Evolutionary conservation across 53 echinoderm and acorn worm genomes (phyloP).

Genomic region (Actinopyga echinites): DNA sequence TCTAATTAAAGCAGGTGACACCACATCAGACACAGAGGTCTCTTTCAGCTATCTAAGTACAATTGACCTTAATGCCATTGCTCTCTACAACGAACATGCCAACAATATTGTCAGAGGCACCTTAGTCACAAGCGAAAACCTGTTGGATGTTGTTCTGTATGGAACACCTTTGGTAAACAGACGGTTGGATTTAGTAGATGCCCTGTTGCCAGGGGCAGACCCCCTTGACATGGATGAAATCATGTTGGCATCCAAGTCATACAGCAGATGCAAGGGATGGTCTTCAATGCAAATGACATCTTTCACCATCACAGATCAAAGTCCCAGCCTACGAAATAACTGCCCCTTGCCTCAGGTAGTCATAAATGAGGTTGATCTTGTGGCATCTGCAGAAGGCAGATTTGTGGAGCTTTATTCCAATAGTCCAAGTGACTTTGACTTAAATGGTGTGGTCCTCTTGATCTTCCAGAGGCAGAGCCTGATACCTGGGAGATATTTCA

Average conservation of each 20-base stretch:
- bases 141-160: conserved; percentile 87
- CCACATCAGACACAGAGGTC: conserved; percentile 40
- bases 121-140: conserved; percentile 55
- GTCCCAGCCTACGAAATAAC: conserved; percentile 56
- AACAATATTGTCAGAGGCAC: conserved; percentile 34
- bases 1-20: conserved; percentile 56
- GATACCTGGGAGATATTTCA: conserved; percentile 46
- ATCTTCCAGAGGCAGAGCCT: conserved; percentile 54
- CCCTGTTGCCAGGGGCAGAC: conserved; percentile 41
- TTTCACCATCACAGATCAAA: conserved; percentile 43
- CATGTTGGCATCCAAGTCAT: conserved; percentile 10
- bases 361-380: conserved; percentile 85
- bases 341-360: conserved; percentile 67
- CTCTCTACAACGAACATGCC: conserved; percentile 60
- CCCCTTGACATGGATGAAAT: conserved; percentile 37
- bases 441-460: conserved; percentile 79
- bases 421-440: conserved; percentile 59
- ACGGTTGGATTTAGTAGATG: conserved; percentile 49
- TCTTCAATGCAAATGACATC: conserved; percentile 43
- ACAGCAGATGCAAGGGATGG: conserved; percentile 67
- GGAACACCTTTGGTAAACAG: conserved; percentile 28
- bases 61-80: conserved; percentile 68
- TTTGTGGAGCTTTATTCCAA: conserved; percentile 88
- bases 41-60: conserved; percentile 37
- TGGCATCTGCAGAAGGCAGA: background rate